phyloP scores from a whole-genome alignment of 2,113 vertebrate genomes.

The Abramis brama region DNA sequence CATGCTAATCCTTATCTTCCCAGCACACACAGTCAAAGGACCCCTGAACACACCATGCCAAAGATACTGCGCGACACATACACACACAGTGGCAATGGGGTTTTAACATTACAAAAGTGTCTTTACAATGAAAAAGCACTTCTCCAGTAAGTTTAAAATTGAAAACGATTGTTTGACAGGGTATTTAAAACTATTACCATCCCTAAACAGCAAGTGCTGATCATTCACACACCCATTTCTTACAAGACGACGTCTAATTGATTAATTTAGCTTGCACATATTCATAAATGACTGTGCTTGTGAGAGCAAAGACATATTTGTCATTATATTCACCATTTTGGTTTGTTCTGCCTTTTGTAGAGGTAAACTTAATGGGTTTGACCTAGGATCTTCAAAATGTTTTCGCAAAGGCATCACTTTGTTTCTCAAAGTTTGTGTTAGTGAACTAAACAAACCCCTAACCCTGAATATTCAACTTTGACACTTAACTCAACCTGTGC shows the following conservation, averaged over 20 bases:
- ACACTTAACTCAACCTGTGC: neutral
- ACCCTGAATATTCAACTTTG: neutral
- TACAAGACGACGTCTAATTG: slow-evolving; percentile 65
- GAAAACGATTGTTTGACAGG: neutral
- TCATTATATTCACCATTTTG: slow-evolving; percentile 40
- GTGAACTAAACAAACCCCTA: neutral
- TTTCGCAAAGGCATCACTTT: neutral
- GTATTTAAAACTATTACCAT: slow-evolving; percentile 2
- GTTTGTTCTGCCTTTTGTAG: slow-evolving; percentile 24
- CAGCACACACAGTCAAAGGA: slow-evolving; percentile 73
- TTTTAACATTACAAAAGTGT: slow-evolving; percentile 4
- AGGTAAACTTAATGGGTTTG: neutral
- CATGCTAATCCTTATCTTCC: slow-evolving; percentile 73
- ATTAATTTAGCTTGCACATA: slow-evolving; percentile 64
- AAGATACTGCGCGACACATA: slow-evolving; percentile 66
- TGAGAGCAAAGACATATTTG: slow-evolving; percentile 54
- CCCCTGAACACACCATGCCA: slow-evolving; percentile 64
- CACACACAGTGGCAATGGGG: slow-evolving; percentile 11
- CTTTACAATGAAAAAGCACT: slow-evolving; percentile 7
- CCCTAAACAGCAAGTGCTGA: slow-evolving; percentile 32
- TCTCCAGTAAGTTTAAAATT: slow-evolving; percentile 27
- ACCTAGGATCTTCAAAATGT: neutral
- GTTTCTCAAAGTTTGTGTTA: neutral
- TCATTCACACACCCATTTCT: slow-evolving; percentile 61
- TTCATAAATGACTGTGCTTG: slow-evolving; percentile 61